Conservation (phyloP, 1,140 invertebrate genomes). For the Drosophila tristis region DNA sequence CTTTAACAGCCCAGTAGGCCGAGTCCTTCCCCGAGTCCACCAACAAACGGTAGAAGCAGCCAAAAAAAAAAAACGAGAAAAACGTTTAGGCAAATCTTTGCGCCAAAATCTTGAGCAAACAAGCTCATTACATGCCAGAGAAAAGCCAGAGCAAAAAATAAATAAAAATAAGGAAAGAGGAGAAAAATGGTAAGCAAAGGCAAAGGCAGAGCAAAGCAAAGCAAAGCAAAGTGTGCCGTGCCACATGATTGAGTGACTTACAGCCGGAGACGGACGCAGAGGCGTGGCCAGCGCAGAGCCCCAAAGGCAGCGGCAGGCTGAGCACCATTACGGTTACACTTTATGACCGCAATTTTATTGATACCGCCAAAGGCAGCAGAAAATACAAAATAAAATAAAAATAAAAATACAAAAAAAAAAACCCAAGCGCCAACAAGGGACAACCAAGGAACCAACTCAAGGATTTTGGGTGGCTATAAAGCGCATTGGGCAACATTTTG, state of each 20-base stretch:
- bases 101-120: conserved; percentile 65
- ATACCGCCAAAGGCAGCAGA: conserved; percentile 68
- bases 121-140: conserved; percentile 60
- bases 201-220: conserved; percentile 5
- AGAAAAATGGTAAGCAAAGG: conserved; percentile 12
- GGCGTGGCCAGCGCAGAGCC: conserved; percentile 41
- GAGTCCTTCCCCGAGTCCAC: not conserved
- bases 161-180: conserved; percentile 22
- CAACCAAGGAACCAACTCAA: conserved; percentile 34
- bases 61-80: conserved; percentile 2
- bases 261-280: conserved; percentile 1
- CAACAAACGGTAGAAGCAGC: not conserved
- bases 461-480: conserved; percentile 28
- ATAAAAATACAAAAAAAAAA: conserved; percentile 17
- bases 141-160: conserved; percentile 9
- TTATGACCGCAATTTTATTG: conserved; percentile 79
- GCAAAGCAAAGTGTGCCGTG: conserved; percentile 43
- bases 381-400: conserved; percentile 50
- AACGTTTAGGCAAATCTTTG: conserved; percentile 73
- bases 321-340: conserved; percentile 49
- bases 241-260: conserved; percentile 68
- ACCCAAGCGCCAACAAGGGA: not conserved
- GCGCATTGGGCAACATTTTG: conserved; percentile 27
- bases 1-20: conserved; percentile 30
- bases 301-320: conserved; percentile 4